Conservation (phyloP, 2,888 invertebrate species). For the Pogonocherus hispidulus region DNA sequence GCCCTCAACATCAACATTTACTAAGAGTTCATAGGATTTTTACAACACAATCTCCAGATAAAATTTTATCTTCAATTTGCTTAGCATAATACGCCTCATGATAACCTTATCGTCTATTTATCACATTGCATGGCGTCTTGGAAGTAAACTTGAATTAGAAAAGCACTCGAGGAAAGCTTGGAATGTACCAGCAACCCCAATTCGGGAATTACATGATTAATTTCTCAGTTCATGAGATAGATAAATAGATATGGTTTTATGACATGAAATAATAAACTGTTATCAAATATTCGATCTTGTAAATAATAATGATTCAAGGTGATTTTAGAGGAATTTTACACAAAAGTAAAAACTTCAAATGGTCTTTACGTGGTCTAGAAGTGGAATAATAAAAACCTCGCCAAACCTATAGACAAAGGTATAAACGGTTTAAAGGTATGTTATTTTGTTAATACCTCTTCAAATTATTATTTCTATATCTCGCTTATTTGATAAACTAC, state of each 20-base stretch:
- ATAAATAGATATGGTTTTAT: background rate
- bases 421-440: no score
- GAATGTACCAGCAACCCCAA: background rate
- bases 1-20: background rate
- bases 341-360: no score
- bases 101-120: constrained; percentile 19
- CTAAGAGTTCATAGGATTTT: background rate
- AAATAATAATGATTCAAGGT: background rate
- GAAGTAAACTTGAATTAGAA: constrained; percentile 1
- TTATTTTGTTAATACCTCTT: no score
- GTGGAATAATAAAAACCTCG: no score
- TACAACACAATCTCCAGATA: background rate
- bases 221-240: background rate
- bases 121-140: constrained; percentile 10
- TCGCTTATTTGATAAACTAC: no score
- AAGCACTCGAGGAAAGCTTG: background rate
- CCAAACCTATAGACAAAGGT: no score
- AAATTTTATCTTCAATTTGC: background rate
- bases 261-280: background rate
- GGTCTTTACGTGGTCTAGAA: no score
- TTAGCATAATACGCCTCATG: background rate
- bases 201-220: background rate
- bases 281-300: background rate
- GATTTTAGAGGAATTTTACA: no score
- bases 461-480: no score